These are phyloP conservation scores for Hiodon alosoides DNA, from an alignment of 2,113 vertebrate genomes.

Conservation along the genomic window DNA sequence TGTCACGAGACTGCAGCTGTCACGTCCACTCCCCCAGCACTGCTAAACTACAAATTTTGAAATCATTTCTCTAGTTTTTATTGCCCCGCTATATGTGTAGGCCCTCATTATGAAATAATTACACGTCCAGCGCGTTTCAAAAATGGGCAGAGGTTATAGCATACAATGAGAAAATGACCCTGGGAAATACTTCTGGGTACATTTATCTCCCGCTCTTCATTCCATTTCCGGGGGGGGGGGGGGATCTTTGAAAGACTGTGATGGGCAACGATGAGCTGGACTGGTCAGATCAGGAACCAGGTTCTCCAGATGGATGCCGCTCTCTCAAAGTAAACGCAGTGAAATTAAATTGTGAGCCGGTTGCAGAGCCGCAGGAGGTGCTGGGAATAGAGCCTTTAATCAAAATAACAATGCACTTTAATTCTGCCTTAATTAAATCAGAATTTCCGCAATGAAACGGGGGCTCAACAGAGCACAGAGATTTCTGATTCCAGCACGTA, in stretches of 20 bases:
- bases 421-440: conserved; percentile 65
- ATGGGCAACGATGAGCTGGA: neutral
- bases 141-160: no score
- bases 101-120: no score
- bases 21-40: no score
- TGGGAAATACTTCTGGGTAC: no score
- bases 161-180: no score
- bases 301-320: conserved; percentile 53
- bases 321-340: conserved; percentile 49
- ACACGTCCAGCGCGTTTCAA: no score
- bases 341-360: conserved; percentile 48
- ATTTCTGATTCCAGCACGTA: conserved; percentile 52
- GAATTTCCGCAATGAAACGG: conserved; percentile 46
- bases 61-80: no score
- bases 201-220: neutral
- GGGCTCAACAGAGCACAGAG: conserved; percentile 34
- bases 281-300: conserved; percentile 20
- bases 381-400: conserved; percentile 54
- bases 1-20: no score
- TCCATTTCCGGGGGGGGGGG: neutral
- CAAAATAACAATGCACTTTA: conserved; percentile 62
- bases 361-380: conserved; percentile 41
- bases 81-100: no score
- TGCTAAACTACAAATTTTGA: no score
- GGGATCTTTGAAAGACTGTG: neutral